These are phyloP conservation scores for Seira sanloemensis DNA, from an alignment of 2,888 invertebrate genomes.

Conservation along the genomic window DNA sequence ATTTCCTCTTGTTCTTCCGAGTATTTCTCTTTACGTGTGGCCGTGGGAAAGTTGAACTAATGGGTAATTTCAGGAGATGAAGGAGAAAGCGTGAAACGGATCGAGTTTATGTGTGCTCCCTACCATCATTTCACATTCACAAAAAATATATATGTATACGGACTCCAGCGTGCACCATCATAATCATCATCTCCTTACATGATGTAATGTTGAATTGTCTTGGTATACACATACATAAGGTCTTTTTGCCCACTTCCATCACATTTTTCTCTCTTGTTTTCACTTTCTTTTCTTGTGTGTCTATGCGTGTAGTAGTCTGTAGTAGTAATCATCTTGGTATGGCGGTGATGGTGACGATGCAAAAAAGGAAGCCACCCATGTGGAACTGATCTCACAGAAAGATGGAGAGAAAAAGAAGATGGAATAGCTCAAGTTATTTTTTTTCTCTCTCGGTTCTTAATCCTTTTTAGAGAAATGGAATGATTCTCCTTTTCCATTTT, in stretches of 20 bases:
- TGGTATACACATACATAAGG: background rate
- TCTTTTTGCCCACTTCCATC: background rate
- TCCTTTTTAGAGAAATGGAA: constrained; percentile 52
- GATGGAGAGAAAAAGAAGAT: constrained; percentile 30
- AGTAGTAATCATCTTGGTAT: background rate
- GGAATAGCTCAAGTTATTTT: constrained; percentile 31
- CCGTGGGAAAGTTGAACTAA: constrained; percentile 54
- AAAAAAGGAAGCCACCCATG: constrained; percentile 41
- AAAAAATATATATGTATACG: background rate
- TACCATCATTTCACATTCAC: background rate
- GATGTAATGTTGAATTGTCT: background rate
- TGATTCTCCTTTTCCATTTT: constrained; percentile 39
- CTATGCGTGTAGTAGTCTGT: too few relatives aligned
- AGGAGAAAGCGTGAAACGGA: background rate
- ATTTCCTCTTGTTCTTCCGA: constrained; percentile 1
- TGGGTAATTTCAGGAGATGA: constrained; percentile 53
- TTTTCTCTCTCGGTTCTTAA: constrained; percentile 40
- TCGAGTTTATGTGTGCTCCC: background rate
- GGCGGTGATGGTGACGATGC: constrained; percentile 16
- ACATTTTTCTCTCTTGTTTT: constrained; percentile 21
- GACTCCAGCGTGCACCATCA: background rate
- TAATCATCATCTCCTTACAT: background rate
- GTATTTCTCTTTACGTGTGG: constrained; percentile 38
- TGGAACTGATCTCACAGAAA: constrained; percentile 47
- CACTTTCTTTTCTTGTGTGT: constrained; percentile 18